Evolutionary conservation across 1,140 invertebrate species (phyloP).

Genomic region (Lutraria rhynchaena): DNA sequence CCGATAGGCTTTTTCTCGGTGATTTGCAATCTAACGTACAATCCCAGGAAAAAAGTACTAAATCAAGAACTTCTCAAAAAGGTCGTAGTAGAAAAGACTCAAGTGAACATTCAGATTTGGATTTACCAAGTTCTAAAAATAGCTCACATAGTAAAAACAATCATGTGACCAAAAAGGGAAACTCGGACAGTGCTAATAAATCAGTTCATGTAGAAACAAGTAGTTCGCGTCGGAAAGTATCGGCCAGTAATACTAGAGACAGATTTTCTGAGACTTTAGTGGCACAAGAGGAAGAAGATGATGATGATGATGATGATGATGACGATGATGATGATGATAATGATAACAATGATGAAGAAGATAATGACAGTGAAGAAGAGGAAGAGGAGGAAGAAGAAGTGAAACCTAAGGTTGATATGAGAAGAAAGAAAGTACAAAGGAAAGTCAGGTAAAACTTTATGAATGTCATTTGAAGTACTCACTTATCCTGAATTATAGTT

Average conservation of each 20-base stretch:
- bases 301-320: constrained; percentile 11
- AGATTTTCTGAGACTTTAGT: constrained; percentile 32
- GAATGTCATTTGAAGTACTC: too few relatives aligned
- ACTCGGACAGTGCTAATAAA: constrained; percentile 38
- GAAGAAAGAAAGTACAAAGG: constrained; percentile 34
- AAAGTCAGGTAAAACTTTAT: not conserved
- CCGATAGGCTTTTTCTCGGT: constrained; percentile 49
- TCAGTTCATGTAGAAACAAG: not conserved
- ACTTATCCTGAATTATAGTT: not conserved
- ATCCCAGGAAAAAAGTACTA: constrained; percentile 44
- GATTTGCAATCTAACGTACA: constrained; percentile 49
- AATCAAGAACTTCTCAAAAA: constrained; percentile 42
- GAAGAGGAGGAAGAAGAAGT: constrained; percentile 44
- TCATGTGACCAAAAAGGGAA: constrained; percentile 13
- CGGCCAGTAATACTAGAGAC: not conserved
- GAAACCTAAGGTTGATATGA: not conserved
- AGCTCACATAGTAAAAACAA: constrained; percentile 31
- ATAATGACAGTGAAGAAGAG: constrained; percentile 23
- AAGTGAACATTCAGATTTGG: constrained; percentile 44
- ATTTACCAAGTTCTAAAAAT: constrained; percentile 28
- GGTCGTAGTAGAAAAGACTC: constrained; percentile 34
- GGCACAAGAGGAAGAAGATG: constrained; percentile 32
- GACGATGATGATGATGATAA: constrained; percentile 22
- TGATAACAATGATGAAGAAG: constrained; percentile 45
- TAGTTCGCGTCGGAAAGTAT: not conserved